Evolutionary conservation across 2,797 vertebrate species (phyloP).

Genomic region (Coluber constrictor): DNA sequence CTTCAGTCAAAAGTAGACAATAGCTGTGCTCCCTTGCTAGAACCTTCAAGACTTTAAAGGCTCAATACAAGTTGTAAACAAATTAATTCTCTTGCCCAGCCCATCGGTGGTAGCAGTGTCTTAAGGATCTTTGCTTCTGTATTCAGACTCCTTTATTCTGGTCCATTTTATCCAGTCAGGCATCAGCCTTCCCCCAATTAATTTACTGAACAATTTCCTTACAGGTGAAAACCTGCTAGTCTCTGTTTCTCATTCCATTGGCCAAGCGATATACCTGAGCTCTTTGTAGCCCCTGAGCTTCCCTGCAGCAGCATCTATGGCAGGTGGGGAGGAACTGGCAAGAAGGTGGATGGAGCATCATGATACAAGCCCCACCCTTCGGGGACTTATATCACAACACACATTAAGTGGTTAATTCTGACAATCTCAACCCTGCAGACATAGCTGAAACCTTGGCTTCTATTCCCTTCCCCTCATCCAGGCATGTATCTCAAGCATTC

Average conservation of each 20-base stretch:
- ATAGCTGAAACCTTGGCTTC: neutral
- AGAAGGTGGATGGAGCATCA: neutral
- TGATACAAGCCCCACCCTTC: neutral
- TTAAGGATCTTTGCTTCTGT: neutral
- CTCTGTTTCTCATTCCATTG: neutral
- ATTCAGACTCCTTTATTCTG: neutral
- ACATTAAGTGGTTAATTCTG: neutral
- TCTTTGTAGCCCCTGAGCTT: no score
- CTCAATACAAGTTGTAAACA: neutral
- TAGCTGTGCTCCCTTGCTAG: neutral
- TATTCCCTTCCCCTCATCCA: neutral
- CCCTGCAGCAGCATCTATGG: no score
- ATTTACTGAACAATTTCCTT: neutral
- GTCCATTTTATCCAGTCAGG: neutral
- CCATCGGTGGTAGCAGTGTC: neutral
- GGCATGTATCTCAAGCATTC: neutral
- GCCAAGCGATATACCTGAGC: neutral
- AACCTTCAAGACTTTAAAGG: neutral
- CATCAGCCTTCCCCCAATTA: neutral
- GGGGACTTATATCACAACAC: neutral
- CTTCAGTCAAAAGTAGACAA: neutral
- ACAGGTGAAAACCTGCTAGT: neutral
- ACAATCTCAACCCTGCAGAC: neutral
- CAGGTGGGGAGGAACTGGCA: no score
- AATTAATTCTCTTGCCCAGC: neutral